phyloP scores from a whole-genome alignment of 2,797 vertebrate species.

The Sibirionetta formosa region DNA sequence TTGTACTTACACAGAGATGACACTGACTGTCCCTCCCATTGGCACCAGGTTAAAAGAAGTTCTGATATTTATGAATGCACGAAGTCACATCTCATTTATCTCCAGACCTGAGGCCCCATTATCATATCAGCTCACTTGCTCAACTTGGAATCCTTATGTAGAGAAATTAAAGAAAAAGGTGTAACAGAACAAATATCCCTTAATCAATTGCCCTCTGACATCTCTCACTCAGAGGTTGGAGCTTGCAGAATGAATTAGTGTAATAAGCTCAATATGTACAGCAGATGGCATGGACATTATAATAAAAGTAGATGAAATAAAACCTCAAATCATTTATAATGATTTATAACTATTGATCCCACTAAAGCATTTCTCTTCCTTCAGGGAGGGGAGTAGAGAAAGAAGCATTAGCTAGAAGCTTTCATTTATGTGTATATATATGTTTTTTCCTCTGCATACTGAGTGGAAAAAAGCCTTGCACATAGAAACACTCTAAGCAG shows the following conservation, averaged over 20 bases:
- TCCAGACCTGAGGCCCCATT: constrained; percentile 37
- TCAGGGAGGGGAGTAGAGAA: not conserved
- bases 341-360: constrained; percentile 54
- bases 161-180: constrained; percentile 49
- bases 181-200: constrained; percentile 26
- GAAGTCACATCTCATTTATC: constrained; percentile 42
- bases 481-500: not conserved
- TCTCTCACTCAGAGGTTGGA: constrained; percentile 7
- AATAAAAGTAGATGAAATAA: constrained; percentile 62
- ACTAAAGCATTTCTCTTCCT: constrained; percentile 53
- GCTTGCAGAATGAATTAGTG: constrained; percentile 34
- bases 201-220: constrained; percentile 71
- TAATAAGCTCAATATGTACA: constrained; percentile 65
- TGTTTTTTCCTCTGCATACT: not conserved
- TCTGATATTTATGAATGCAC: constrained; percentile 68
- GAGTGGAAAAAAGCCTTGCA: not conserved
- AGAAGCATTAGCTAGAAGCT: constrained; percentile 3
- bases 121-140: constrained; percentile 37
- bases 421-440: not conserved
- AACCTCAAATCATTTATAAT: constrained; percentile 45
- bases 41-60: constrained; percentile 22
- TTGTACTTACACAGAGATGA: constrained; percentile 36
- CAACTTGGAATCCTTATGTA: not conserved
- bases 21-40: not conserved
- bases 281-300: constrained; percentile 50